Evolutionary conservation across 2,113 vertebrate genomes (phyloP).

Genomic region (Onychorhynchus coronatus): DNA sequence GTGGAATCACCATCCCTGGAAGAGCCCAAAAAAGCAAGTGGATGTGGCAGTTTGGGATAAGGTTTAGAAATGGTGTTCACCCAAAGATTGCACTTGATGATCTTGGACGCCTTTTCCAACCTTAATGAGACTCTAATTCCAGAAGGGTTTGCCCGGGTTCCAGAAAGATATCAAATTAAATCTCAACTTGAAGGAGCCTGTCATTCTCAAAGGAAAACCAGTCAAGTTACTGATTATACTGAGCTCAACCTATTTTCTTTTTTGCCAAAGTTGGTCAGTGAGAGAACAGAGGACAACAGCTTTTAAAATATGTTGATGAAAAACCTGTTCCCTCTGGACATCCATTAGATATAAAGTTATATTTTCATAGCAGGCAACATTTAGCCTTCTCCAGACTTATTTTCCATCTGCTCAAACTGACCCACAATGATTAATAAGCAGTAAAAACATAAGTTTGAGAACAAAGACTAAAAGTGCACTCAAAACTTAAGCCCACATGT

Average conservation of each 20-base stretch:
- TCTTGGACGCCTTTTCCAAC: not conserved
- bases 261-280: not conserved
- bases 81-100: not conserved
- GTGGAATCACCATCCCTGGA: not conserved
- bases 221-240: not conserved
- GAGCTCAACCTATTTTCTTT: not conserved
- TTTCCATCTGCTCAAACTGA: not conserved
- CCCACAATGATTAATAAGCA: not conserved
- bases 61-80: accelerated
- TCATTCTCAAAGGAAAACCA: not conserved
- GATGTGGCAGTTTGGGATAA: not conserved
- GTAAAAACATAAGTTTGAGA: not conserved
- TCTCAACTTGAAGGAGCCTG: not conserved
- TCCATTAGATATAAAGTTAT: not conserved
- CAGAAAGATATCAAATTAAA: not conserved
- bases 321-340: not conserved
- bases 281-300: not conserved
- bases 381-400: not conserved
- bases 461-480: not conserved
- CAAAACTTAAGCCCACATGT: not conserved
- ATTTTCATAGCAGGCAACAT: not conserved
- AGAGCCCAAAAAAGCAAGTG: not conserved
- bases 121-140: not conserved
- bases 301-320: not conserved
- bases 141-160: not conserved